These are phyloP conservation scores for Phengaris alcon DNA, from an alignment of 2,888 invertebrate genomes.

Conservation along the genomic window DNA sequence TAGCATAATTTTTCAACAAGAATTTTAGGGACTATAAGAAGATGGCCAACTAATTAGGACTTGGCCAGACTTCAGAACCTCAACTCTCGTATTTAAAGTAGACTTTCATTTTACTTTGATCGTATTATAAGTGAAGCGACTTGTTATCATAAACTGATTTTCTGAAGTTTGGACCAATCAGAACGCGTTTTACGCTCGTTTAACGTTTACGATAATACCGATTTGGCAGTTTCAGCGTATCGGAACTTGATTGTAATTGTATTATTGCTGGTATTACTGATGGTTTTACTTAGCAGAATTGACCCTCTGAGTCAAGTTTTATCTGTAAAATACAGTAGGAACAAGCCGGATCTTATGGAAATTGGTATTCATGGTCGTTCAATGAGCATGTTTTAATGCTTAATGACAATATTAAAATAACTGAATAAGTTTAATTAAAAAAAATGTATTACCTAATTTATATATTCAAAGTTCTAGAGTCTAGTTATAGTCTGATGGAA, in stretches of 20 bases:
- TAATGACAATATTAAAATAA: not conserved
- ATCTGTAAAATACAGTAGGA: not conserved
- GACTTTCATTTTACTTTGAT: too few species aligned
- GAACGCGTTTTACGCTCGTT: too few species aligned
- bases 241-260: too few species aligned
- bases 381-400: not conserved
- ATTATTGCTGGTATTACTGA: too few species aligned
- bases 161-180: too few species aligned
- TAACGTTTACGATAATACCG: too few species aligned
- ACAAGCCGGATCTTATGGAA: not conserved
- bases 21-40: not conserved
- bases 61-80: not conserved
- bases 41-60: not conserved
- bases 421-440: not conserved
- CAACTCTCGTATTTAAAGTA: too few species aligned
- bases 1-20: not conserved
- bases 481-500: not conserved
- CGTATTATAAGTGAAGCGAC: too few species aligned
- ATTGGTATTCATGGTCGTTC: slow-evolving; percentile 7
- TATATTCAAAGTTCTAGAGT: not conserved
- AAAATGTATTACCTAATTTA: not conserved
- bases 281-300: too few species aligned
- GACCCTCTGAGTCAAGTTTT: not conserved
- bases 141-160: too few species aligned
- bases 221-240: too few species aligned